These are phyloP conservation scores for Aphodius granarius DNA, from an alignment of 2,888 invertebrate species.

Conservation along the genomic window DNA sequence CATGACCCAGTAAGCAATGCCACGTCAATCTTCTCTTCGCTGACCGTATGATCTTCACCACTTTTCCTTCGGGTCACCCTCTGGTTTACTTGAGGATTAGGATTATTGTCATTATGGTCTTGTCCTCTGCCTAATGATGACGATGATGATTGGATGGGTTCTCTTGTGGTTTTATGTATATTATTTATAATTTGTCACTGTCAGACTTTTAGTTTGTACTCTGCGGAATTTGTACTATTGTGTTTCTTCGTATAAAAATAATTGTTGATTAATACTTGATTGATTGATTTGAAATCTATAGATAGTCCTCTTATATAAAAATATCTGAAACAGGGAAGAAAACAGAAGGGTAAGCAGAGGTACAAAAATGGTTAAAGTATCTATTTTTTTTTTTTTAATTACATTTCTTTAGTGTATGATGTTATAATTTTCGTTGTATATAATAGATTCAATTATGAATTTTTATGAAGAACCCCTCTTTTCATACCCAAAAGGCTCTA, in stretches of 20 bases:
- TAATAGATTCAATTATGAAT: no score
- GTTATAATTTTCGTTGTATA: no score
- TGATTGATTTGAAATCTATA: conserved; percentile 5
- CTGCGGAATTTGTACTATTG: conserved; percentile 50
- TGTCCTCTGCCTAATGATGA: background rate
- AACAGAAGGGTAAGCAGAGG: conserved; percentile 29
- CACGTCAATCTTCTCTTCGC: no score
- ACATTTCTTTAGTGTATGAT: no score
- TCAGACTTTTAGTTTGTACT: conserved; percentile 49
- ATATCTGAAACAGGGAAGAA: conserved; percentile 42
- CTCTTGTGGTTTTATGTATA: background rate
- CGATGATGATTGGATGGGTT: background rate
- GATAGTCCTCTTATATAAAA: conserved; percentile 40
- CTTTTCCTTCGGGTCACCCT: no score
- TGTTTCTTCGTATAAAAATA: conserved; percentile 43
- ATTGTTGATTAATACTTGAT: conserved; percentile 22
- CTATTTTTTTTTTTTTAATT: no score
- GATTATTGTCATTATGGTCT: conserved; percentile 7
- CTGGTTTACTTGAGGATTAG: conserved; percentile 37
- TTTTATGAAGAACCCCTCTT: no score
- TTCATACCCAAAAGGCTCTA: no score
- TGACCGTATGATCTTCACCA: background rate
- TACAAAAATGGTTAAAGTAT: no score
- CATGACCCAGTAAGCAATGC: conserved; percentile 32
- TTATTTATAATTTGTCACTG: conserved; percentile 24